A percentile compares a stretch with the other conserved stretches of the same genome.
Conservation (phyloP, 2,797 vertebrate genomes). For the Geotrypetes seraphini region DNA sequence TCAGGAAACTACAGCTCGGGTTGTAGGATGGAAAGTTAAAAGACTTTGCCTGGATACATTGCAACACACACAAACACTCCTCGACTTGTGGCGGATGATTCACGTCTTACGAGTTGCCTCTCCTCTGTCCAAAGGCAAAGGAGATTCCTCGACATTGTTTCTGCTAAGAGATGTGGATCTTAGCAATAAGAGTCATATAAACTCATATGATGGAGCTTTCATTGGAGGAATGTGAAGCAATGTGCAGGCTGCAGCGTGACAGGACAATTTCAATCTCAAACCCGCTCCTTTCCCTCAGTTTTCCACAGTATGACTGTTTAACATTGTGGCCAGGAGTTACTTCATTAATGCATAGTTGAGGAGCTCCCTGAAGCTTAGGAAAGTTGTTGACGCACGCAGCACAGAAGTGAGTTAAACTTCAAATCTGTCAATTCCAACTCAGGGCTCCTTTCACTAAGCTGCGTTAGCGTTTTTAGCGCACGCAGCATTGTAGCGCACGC, state of each 20-base stretch:
- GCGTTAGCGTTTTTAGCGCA: too few species aligned
- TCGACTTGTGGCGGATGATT: conserved; percentile 51
- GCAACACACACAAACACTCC: conserved; percentile 79
- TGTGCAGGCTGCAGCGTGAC: background rate
- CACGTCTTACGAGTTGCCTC: conserved; percentile 45
- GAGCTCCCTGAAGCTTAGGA: background rate
- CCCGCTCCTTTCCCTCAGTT: background rate
- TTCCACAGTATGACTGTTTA: too few species aligned
- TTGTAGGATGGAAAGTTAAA: conserved; percentile 87
- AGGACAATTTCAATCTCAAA: accelerated
- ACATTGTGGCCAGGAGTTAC: background rate
- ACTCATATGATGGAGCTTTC: background rate
- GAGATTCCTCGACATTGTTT: conserved; percentile 20
- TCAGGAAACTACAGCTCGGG: conserved; percentile 91
- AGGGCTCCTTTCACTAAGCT: too few species aligned
- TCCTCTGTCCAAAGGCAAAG: conserved; percentile 31
- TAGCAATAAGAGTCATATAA: conserved; percentile 13
- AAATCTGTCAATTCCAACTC: background rate
- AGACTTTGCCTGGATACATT: conserved; percentile 87
- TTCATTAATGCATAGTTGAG: conserved; percentile 1
- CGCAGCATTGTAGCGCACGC: too few species aligned
- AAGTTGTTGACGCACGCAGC: too few species aligned
- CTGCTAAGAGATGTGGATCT: conserved; percentile 1
- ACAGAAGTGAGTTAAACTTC: too few species aligned
- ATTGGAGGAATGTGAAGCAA: conserved; percentile 6